phyloP scores from a whole-genome alignment of 2,797 vertebrate species.

The Adelosebastes latens region DNA sequence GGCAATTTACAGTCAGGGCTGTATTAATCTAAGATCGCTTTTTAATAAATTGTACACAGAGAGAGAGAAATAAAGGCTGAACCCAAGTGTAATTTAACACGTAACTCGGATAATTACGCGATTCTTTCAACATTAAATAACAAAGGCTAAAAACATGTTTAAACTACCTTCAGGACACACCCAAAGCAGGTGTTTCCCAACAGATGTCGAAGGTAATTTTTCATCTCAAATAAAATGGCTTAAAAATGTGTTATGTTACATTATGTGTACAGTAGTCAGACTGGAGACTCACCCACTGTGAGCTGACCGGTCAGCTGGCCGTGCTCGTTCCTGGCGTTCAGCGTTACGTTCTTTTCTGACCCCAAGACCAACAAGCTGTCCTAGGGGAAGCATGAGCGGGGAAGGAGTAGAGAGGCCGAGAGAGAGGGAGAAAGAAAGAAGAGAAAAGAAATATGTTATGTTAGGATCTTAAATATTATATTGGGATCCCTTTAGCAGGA shows the following conservation, averaged over 20 bases:
- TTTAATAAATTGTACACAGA: not conserved
- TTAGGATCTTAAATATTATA: not conserved
- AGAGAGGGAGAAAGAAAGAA: not conserved
- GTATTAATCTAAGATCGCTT: constrained; percentile 17
- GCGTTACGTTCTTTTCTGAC: constrained; percentile 92
- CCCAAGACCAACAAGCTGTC: constrained; percentile 91
- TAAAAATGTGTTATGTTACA: too few species aligned
- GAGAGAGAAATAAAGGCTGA: not conserved
- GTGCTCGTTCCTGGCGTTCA: constrained; percentile 91
- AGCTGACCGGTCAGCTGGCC: constrained; percentile 94
- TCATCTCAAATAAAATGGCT: not conserved
- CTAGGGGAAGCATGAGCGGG: constrained; percentile 81
- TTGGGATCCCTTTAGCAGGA: not conserved
- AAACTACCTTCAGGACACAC: not conserved
- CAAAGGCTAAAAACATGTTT: not conserved
- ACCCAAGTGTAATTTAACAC: not conserved
- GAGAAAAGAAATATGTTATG: not conserved
- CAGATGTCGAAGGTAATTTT: not conserved
- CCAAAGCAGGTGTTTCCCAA: not conserved
- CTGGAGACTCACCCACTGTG: constrained; percentile 89
- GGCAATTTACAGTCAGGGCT: constrained; percentile 34
- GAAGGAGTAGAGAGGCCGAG: constrained; percentile 51
- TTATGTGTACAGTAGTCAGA: not conserved
- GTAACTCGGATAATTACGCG: not conserved
- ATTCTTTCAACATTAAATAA: not conserved